A percentile compares a stretch with the other conserved stretches of the same genome.
These are phyloP conservation scores for Aramus guarauna DNA, from an alignment of 2,113 vertebrate species.

Conservation along the genomic window DNA sequence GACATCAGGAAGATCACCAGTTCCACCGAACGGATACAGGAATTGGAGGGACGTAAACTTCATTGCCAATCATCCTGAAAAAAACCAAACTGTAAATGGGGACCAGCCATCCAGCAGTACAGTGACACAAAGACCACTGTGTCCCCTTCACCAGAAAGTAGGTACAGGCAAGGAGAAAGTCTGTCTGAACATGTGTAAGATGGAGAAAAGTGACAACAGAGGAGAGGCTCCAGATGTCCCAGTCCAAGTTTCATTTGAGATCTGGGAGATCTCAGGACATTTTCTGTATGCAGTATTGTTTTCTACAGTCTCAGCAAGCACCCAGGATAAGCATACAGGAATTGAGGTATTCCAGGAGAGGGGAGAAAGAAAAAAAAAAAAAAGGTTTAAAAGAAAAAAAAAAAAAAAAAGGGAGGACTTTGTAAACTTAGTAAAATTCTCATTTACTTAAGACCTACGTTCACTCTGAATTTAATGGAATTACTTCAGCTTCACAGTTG, in stretches of 20 bases:
- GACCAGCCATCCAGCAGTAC: background rate
- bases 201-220: background rate
- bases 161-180: background rate
- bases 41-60: background rate
- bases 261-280: background rate
- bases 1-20: background rate
- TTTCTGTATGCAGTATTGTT: background rate
- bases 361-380: no score
- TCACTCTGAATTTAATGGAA: background rate
- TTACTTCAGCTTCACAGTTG: background rate
- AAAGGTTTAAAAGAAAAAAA: no score
- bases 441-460: background rate
- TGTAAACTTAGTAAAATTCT: background rate
- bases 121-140: background rate
- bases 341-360: background rate
- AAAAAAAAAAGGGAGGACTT: background rate
- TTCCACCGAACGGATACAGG: background rate
- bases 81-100: background rate
- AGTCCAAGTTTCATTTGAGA: background rate
- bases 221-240: background rate
- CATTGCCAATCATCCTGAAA: background rate
- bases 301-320: background rate
- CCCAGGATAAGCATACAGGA: background rate
- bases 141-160: background rate
- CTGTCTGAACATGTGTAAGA: background rate